Conservation (phyloP, 2,113 vertebrate species). For the Catharus bicknelli region DNA sequence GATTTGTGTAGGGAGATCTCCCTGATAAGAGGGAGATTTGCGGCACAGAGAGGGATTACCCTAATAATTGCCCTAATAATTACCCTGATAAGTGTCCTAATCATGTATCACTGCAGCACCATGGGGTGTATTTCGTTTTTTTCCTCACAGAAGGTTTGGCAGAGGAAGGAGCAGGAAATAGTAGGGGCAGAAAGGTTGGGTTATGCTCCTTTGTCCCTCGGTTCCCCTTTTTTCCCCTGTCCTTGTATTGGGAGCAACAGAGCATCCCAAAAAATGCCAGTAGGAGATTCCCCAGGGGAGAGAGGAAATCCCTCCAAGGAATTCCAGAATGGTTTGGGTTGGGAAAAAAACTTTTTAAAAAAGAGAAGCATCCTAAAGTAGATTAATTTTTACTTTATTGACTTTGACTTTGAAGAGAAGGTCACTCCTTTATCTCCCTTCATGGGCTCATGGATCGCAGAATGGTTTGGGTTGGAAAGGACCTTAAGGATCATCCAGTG, state of each 20-base stretch:
- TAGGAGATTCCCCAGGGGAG: background rate
- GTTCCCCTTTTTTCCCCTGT: background rate
- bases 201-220: background rate
- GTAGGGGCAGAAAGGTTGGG: background rate
- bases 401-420: background rate
- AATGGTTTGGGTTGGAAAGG: background rate
- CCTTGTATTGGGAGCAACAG: fast-evolving
- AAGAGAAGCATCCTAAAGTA: background rate
- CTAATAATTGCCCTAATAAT: background rate
- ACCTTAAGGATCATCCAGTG: fast-evolving
- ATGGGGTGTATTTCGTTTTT: background rate
- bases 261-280: fast-evolving
- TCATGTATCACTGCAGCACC: background rate
- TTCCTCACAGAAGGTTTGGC: background rate
- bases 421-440: background rate
- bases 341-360: background rate
- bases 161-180: background rate
- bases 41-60: background rate
- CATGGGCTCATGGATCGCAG: background rate
- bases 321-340: background rate
- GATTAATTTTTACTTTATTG: background rate
- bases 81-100: background rate
- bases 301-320: background rate
- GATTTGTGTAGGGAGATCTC: background rate
- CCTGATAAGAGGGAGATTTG: background rate